These are phyloP conservation scores for Andrena marginata DNA, from an alignment of 2,888 invertebrate species.

Conservation along the genomic window DNA sequence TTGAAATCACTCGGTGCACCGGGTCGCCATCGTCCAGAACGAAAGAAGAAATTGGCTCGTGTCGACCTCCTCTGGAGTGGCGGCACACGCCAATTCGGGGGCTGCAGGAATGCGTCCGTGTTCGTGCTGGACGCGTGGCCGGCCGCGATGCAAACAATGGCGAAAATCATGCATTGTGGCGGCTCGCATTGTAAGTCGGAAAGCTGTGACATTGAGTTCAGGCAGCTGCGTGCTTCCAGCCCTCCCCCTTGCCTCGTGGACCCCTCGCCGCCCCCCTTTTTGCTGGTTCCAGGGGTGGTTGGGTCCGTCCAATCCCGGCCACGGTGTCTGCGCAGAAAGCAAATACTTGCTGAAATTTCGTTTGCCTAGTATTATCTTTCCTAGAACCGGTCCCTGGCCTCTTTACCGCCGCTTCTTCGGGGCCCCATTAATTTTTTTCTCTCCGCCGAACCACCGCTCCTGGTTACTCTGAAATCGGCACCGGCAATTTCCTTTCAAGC, in stretches of 20 bases:
- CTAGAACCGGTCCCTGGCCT: slow-evolving; percentile 19
- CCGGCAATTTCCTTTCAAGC: not conserved
- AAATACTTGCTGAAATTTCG: slow-evolving; percentile 65
- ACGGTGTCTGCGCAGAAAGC: slow-evolving; percentile 40
- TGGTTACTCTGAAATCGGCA: not conserved
- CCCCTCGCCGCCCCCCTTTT: slow-evolving; percentile 50
- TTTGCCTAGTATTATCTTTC: slow-evolving; percentile 63
- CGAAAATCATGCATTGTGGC: slow-evolving; percentile 84
- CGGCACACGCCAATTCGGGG: slow-evolving; percentile 62
- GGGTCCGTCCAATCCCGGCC: slow-evolving; percentile 55
- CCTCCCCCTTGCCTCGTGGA: slow-evolving; percentile 38
- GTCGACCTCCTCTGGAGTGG: slow-evolving; percentile 51
- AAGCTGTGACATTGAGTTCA: slow-evolving; percentile 83
- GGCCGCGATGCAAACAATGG: slow-evolving; percentile 80
- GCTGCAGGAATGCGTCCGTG: slow-evolving; percentile 62
- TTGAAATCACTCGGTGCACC: slow-evolving; percentile 18
- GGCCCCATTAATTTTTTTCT: slow-evolving; percentile 19
- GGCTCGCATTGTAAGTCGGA: slow-evolving; percentile 79
- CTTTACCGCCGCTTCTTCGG: slow-evolving; percentile 12
- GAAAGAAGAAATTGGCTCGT: slow-evolving; percentile 56
- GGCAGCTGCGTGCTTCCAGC: slow-evolving; percentile 80
- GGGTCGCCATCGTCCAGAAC: slow-evolving; percentile 2
- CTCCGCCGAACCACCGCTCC: not conserved
- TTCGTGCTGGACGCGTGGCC: slow-evolving; percentile 75
- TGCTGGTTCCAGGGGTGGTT: slow-evolving; percentile 56